Evolutionary conservation across 1,140 invertebrate genomes (phyloP).

Genomic region (Lordiphosa mommai): DNA sequence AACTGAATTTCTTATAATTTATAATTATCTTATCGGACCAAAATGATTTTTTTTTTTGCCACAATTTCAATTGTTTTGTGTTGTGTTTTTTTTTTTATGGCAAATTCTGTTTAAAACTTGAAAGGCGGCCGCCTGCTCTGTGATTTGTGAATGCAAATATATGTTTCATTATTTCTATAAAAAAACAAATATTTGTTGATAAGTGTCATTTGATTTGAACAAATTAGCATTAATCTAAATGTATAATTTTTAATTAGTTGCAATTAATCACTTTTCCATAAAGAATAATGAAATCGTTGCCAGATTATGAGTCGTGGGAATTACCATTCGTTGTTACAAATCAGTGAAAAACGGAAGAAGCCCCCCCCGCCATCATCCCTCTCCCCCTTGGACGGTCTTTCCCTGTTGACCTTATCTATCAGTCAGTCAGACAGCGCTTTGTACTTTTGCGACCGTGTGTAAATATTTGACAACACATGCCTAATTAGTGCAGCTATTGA

Average conservation of each 20-base stretch:
- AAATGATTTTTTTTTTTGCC: conserved; percentile 44
- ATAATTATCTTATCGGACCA: conserved; percentile 58
- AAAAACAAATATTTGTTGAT: too few relatives aligned
- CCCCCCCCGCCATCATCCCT: conserved; percentile 5
- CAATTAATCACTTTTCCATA: too few relatives aligned
- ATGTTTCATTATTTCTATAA: conserved; percentile 14
- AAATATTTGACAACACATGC: conserved; percentile 78
- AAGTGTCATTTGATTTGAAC: too few relatives aligned
- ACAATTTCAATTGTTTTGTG: conserved; percentile 17
- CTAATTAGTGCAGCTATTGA: conserved; percentile 79
- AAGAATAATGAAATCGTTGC: neutral
- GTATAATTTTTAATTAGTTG: too few relatives aligned
- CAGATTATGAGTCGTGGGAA: conserved; percentile 55
- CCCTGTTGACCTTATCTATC: neutral
- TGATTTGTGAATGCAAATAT: conserved; percentile 50
- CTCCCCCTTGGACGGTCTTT: neutral
- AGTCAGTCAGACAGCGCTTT: conserved; percentile 36
- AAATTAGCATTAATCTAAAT: too few relatives aligned
- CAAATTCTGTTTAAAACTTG: conserved; percentile 58
- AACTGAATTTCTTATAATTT: conserved; percentile 25
- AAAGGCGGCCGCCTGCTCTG: conserved; percentile 53
- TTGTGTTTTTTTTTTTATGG: conserved; percentile 45
- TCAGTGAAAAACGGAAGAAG: conserved; percentile 58
- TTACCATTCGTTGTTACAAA: conserved; percentile 23
- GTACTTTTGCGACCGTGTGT: conserved; percentile 72